Percentiles rank a stretch among this genome's conserved stretches.
Conservation (phyloP, 2,797 vertebrate species). For the Eospalax fontanierii region DNA sequence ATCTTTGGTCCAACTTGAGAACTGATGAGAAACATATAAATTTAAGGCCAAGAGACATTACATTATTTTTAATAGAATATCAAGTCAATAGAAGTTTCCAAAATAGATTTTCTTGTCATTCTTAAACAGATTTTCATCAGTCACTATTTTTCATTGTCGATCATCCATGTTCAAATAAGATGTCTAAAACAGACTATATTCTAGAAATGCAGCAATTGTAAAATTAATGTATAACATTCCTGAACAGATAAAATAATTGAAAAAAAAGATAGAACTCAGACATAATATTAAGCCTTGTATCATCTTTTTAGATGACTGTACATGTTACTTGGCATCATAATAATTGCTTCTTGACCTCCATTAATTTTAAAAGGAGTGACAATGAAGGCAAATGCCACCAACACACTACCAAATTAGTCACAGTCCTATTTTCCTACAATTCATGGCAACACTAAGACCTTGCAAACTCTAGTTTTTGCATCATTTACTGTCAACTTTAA, state of each 20-base stretch:
- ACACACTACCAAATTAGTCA: constrained; percentile 28
- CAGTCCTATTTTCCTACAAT: constrained; percentile 77
- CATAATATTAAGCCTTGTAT: not conserved
- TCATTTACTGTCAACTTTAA: constrained; percentile 84
- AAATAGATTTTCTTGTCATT: constrained; percentile 75
- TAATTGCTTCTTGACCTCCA: not conserved
- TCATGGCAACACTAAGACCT: constrained; percentile 73
- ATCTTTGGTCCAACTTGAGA: constrained; percentile 38
- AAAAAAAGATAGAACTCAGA: constrained; percentile 25
- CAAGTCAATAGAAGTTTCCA: constrained; percentile 66
- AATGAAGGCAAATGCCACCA: not conserved
- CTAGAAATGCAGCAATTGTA: constrained; percentile 37
- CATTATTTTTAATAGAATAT: constrained; percentile 56
- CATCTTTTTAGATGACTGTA: not conserved
- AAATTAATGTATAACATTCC: constrained; percentile 59
- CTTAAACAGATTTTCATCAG: constrained; percentile 74
- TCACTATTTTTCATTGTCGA: constrained; percentile 58
- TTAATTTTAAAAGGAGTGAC: constrained; percentile 11
- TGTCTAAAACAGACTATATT: constrained; percentile 53
- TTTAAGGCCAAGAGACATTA: constrained; percentile 45
- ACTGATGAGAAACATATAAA: constrained; percentile 23
- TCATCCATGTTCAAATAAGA: constrained; percentile 74
- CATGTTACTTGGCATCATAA: not conserved
- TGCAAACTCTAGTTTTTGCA: constrained; percentile 83
- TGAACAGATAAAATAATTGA: constrained; percentile 50